These are phyloP conservation scores for Xerus inauris DNA, from an alignment of 2,113 vertebrate genomes.

Conservation along the genomic window DNA sequence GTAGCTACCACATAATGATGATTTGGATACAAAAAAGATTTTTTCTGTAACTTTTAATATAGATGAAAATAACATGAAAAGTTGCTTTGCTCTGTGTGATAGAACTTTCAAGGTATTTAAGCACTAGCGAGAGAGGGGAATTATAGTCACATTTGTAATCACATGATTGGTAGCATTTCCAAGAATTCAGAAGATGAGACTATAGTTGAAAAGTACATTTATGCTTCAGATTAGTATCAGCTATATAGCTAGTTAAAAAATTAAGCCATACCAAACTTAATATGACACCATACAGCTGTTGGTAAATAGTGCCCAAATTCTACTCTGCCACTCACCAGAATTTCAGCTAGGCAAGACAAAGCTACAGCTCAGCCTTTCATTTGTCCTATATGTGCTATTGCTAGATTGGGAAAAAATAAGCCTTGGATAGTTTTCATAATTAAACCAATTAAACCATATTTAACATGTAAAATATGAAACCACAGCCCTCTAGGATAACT, in stretches of 20 bases:
- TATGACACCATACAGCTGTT: neutral
- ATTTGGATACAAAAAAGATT: neutral
- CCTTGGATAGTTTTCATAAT: neutral
- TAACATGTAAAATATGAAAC: neutral
- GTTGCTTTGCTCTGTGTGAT: neutral
- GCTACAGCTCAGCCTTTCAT: neutral
- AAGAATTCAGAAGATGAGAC: constrained; percentile 34
- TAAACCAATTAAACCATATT: neutral
- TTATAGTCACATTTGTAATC: neutral
- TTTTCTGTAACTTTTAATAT: neutral
- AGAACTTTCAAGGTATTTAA: neutral
- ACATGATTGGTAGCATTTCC: neutral
- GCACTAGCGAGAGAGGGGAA: neutral
- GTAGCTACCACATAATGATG: neutral
- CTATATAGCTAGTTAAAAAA: neutral
- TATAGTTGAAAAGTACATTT: neutral
- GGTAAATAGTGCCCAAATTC: neutral
- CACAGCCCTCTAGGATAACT: neutral
- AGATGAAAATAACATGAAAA: constrained; percentile 13
- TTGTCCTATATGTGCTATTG: neutral
- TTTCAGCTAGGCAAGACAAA: neutral
- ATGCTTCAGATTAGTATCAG: neutral
- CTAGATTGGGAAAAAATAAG: neutral
- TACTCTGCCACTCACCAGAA: neutral
- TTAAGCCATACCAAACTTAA: neutral